These are phyloP conservation scores for Rhabditophanes sp. DNA, from an alignment of 2,888 invertebrate genomes.

Conservation along the genomic window DNA sequence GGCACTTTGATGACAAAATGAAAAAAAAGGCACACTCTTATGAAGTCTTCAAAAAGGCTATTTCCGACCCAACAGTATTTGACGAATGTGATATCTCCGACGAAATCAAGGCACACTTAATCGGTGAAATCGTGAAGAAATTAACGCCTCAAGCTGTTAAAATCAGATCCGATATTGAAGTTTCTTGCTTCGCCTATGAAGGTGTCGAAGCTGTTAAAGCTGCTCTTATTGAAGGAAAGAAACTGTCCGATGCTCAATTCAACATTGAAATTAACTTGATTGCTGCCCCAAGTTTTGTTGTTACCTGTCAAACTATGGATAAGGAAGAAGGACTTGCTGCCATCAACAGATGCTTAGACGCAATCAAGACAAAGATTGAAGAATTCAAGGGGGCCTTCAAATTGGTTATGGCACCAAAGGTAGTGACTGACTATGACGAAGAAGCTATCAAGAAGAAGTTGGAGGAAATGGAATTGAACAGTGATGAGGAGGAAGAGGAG, in stretches of 20 bases:
- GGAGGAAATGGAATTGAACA: conserved; percentile 22
- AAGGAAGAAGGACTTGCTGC: conserved; percentile 78
- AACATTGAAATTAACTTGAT: conserved; percentile 69
- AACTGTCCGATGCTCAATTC: conserved; percentile 55
- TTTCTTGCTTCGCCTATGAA: conserved; percentile 81
- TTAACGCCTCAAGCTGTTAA: conserved; percentile 91
- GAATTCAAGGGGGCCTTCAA: conserved; percentile 75
- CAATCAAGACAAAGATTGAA: conserved; percentile 64
- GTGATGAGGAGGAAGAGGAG: conserved; percentile 26
- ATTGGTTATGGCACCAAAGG: conserved; percentile 86
- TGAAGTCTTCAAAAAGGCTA: conserved; percentile 95
- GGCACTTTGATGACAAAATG: conserved; percentile 91
- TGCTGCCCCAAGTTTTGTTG: conserved; percentile 91
- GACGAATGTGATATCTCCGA: conserved; percentile 88
- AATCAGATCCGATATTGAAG: conserved; percentile 62
- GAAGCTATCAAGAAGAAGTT: conserved; percentile 54
- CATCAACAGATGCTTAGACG: conserved; percentile 70
- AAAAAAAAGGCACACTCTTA: conserved; percentile 87
- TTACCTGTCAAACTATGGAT: conserved; percentile 95
- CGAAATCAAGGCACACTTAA: conserved; percentile 70
- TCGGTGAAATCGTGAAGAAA: conserved; percentile 84
- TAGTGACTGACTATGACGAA: conserved; percentile 93
- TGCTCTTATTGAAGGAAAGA: conserved; percentile 72
- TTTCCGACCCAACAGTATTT: conserved; percentile 76
- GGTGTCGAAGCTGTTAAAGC: conserved; percentile 92